phyloP scores from a whole-genome alignment of 30 jellyfish, hydroid and myxozoan species.

The Catostylus mosaicus region DNA sequence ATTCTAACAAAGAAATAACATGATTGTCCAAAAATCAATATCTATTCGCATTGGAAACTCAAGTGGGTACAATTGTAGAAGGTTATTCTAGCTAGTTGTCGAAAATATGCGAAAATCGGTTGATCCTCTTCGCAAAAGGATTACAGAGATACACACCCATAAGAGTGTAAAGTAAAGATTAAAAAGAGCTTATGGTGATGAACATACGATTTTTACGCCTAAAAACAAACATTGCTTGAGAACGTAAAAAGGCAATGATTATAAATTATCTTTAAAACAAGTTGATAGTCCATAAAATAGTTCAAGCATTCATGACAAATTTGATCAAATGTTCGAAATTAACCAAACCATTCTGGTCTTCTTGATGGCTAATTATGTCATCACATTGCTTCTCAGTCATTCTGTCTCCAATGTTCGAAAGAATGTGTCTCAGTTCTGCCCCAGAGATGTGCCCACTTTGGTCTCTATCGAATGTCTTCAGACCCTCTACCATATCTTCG shows the following conservation, averaged over 20 bases:
- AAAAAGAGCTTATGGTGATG: too few relatives aligned
- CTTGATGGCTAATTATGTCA: slow-evolving; percentile 77
- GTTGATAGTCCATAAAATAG: too few relatives aligned
- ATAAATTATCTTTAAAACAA: background rate
- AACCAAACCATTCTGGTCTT: slow-evolving; percentile 86
- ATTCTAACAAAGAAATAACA: too few relatives aligned
- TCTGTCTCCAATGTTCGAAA: slow-evolving; percentile 88
- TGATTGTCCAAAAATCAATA: too few relatives aligned
- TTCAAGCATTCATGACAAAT: slow-evolving; percentile 83
- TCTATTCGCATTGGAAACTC: too few relatives aligned
- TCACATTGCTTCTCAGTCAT: slow-evolving; percentile 94
- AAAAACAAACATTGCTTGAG: background rate
- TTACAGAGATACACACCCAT: too few relatives aligned
- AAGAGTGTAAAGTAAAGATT: too few relatives aligned
- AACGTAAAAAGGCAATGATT: background rate
- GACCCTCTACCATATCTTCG: slow-evolving; percentile 95
- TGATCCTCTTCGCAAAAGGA: too few relatives aligned
- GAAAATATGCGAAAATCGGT: too few relatives aligned
- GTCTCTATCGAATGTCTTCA: slow-evolving; percentile 94
- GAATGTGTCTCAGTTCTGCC: slow-evolving; percentile 90
- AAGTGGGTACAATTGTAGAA: too few relatives aligned
- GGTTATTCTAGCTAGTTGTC: too few relatives aligned
- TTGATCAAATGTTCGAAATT: slow-evolving; percentile 87
- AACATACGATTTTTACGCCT: background rate
- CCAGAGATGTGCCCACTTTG: slow-evolving; percentile 91